Evolutionary conservation across 53 echinoderm and acorn worm species (phyloP), one percentile per base, ranked within the genome.

Genomic region (Zoroaster sp.): DNA sequence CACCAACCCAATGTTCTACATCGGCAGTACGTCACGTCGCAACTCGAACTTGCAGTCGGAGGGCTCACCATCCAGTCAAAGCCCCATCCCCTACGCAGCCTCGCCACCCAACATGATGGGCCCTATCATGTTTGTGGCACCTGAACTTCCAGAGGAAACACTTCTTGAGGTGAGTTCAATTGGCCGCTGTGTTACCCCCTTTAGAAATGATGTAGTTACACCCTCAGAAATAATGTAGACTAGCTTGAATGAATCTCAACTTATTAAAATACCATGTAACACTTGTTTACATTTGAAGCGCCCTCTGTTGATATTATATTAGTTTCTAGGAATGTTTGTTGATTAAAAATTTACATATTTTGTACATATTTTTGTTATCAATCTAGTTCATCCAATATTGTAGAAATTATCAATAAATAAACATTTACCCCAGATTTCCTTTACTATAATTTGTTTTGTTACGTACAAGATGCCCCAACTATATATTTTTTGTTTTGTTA

Each of bases 51-150:
- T 92, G 65, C 88, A 69, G 67, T 87, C 91, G 8, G 99, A 99
- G 67, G 96, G 99, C 11, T 99, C 96, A 40, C 94, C 99, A 6
- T 92, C 92, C 33, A 99, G 96, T 78, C 99, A 99, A 72, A 93
- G 96, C 46, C 96, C 99, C 46, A 71, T 99, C 31, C 90, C 94
- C 39, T 99, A 96, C 70, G 95, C 95, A 41, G 91, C 99, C 33
- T 99, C 99, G 6, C 99, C 99, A 15, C 95, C 99, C 15, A 96
- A 95, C 63, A 99, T 99, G 99, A 93, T 96, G 88, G 99, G 99
- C 28, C 96, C 96, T 7, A 99, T 99, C 91, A 93, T 88, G 68
- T 99, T 99, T 76, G 94, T 96, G 34, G 96, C 99, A 18, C 99
- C 99, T 6, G 99, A 99, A 36, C 94, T 99, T 2, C 93, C 96